phyloP scores from a whole-genome alignment of 2,113 vertebrate species.

The Paralichthys olivaceus region DNA sequence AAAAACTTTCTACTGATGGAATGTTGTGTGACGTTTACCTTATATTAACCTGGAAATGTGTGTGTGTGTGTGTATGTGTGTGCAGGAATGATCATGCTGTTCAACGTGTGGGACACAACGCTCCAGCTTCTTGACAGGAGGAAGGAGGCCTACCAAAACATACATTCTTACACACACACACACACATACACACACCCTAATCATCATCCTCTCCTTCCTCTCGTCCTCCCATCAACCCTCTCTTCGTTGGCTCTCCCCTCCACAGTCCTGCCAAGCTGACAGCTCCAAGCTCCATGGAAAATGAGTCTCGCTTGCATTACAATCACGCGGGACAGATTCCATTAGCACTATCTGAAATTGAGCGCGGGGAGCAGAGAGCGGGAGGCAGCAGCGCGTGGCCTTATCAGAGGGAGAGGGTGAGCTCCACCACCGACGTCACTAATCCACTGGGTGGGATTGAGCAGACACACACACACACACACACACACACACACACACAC shows the following conservation, averaged over 20 bases:
- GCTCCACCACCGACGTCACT: slow-evolving; percentile 89
- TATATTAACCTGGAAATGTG: neutral
- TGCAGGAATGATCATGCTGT: neutral
- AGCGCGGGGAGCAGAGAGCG: slow-evolving; percentile 83
- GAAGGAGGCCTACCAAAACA: slow-evolving; percentile 79
- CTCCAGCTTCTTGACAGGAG: slow-evolving; percentile 89
- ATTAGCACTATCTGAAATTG: slow-evolving; percentile 99
- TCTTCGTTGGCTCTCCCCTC: slow-evolving; percentile 22
- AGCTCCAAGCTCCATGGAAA: slow-evolving; percentile 99
- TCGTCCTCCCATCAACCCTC: slow-evolving; percentile 79
- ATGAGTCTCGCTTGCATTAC: slow-evolving; percentile 99
- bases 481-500: neutral
- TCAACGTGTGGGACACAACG: slow-evolving; percentile 34
- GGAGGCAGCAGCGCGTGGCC: slow-evolving; percentile 82
- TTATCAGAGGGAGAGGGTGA: slow-evolving; percentile 91
- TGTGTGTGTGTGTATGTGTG: neutral
- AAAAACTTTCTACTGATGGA: no score
- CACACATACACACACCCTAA: slow-evolving; percentile 32
- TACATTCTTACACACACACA: neutral
- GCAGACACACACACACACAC: slow-evolving; percentile 20
- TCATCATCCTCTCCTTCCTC: slow-evolving; percentile 55
- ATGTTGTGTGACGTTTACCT: neutral
- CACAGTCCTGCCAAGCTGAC: slow-evolving; percentile 90
- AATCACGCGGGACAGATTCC: slow-evolving; percentile 99
- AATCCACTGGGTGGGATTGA: slow-evolving; percentile 91